Percentiles rank a stretch among this genome's conserved stretches.
Conservation (phyloP, 1,140 invertebrate species). For the Belonocnema kinseyi region DNA sequence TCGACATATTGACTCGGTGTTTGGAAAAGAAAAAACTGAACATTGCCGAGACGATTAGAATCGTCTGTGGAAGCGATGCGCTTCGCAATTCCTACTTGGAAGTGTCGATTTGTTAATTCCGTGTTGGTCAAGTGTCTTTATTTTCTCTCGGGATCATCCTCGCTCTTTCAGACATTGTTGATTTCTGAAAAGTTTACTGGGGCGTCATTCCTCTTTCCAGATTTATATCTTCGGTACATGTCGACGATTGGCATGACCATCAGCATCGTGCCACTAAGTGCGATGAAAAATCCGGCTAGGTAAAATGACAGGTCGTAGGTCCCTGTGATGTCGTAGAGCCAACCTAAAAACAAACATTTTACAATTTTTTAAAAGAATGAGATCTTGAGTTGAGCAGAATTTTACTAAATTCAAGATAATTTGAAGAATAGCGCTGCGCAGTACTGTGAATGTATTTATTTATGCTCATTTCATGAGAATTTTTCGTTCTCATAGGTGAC, state of each 20-base stretch:
- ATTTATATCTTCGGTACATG: conserved; percentile 66
- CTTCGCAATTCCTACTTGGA: conserved; percentile 24
- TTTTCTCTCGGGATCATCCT: background rate
- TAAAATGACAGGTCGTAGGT: conserved; percentile 91
- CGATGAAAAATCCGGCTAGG: conserved; percentile 89
- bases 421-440: no score
- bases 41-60: conserved; percentile 1
- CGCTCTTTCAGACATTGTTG: conserved; percentile 64
- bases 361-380: no score
- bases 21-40: background rate
- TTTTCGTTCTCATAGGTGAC: no score
- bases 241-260: conserved; percentile 79
- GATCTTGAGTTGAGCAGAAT: no score
- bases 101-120: background rate
- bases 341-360: conserved; percentile 79
- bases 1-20: conserved; percentile 10
- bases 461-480: no score
- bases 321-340: conserved; percentile 86
- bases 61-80: background rate
- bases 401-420: no score
- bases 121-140: background rate
- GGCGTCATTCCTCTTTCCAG: conserved; percentile 53
- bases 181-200: conserved; percentile 61
- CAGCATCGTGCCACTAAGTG: conserved; percentile 88
- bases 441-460: no score